Conservation (phyloP, 2,113 vertebrate genomes). For the Dasyurus viverrinus region DNA sequence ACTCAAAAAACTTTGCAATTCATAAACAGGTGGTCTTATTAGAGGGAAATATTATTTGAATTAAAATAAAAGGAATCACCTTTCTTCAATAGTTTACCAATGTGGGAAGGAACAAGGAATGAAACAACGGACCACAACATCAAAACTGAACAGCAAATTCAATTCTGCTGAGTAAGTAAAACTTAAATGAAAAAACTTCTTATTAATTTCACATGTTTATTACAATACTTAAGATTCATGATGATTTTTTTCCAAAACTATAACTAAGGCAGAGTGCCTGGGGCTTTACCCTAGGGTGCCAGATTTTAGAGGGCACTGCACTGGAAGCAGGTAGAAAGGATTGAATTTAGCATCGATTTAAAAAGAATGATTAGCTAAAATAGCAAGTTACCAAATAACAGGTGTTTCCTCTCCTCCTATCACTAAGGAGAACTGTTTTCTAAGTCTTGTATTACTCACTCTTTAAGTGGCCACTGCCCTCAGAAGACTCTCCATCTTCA, state of each 20-base stretch:
- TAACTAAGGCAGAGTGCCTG: not conserved
- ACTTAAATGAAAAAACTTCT: conserved; percentile 49
- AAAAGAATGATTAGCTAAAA: not conserved
- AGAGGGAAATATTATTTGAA: conserved; percentile 29
- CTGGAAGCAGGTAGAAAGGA: not conserved
- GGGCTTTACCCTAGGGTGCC: not conserved
- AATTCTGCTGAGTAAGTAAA: conserved; percentile 56
- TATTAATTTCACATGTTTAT: conserved; percentile 42
- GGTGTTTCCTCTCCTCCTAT: not conserved
- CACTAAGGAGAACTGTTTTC: not conserved
- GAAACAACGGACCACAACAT: conserved; percentile 72
- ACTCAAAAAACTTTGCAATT: conserved; percentile 60
- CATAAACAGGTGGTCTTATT: conserved; percentile 11
- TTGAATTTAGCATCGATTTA: not conserved
- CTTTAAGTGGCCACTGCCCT: not conserved
- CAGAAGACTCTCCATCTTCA: not conserved
- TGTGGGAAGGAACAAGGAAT: conserved; percentile 56
- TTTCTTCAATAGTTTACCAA: conserved; percentile 74
- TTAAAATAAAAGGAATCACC: conserved; percentile 61
- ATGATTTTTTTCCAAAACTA: not conserved
- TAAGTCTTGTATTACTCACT: not conserved
- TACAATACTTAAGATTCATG: not conserved
- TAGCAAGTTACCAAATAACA: not conserved
- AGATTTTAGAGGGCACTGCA: not conserved
- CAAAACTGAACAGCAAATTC: conserved; percentile 65